These are phyloP conservation scores for Upupa epops DNA, from an alignment of 2,113 vertebrate genomes.

Conservation along the genomic window DNA sequence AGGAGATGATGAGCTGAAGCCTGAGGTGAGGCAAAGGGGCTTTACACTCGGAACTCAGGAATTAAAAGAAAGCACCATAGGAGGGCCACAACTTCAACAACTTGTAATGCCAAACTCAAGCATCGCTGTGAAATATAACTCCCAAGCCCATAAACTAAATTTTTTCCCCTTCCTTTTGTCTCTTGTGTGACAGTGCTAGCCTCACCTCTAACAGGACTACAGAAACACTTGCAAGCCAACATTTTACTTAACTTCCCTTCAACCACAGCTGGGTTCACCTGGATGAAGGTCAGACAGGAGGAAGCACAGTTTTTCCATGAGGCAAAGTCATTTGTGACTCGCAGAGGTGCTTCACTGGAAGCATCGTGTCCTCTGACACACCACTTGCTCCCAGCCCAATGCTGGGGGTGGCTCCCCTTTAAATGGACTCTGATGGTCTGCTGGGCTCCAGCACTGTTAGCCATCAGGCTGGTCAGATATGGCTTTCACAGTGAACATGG, in stretches of 20 bases:
- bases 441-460: background rate
- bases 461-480: background rate
- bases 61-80: background rate
- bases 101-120: background rate
- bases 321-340: background rate
- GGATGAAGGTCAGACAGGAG: background rate
- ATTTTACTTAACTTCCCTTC: background rate
- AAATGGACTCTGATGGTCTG: background rate
- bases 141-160: background rate
- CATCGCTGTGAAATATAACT: background rate
- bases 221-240: background rate
- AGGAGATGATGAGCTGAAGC: background rate
- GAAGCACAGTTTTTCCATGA: background rate
- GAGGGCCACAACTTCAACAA: background rate
- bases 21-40: background rate
- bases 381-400: background rate
- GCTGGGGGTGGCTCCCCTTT: background rate
- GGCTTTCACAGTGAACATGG: background rate
- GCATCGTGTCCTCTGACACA: background rate
- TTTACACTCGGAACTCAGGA: background rate
- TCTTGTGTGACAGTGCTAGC: background rate
- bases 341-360: background rate
- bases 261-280: conserved; percentile 12
- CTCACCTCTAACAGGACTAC: background rate
- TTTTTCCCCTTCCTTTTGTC: background rate